Evolutionary conservation across 2,113 vertebrate species (phyloP).

Genomic region (Archocentrus centrarchus): DNA sequence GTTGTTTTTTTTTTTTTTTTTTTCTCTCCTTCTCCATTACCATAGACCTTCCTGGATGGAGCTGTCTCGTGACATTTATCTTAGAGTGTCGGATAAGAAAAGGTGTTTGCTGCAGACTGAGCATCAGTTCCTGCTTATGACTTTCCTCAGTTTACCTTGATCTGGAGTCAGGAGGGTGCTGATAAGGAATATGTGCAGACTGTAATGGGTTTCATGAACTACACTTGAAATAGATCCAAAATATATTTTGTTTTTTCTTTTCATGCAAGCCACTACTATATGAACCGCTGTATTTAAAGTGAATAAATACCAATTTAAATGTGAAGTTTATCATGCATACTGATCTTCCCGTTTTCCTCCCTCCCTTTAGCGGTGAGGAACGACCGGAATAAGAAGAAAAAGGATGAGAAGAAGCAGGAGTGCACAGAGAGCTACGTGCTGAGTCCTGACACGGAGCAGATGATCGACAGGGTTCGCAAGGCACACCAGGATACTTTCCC

Average conservation of each 20-base stretch:
- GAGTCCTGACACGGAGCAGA: conserved; percentile 93
- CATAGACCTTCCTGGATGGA: conserved; percentile 30
- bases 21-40: conserved; percentile 45
- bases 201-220: background rate
- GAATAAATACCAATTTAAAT: background rate
- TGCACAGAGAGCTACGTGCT: conserved; percentile 92
- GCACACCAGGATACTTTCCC: conserved; percentile 98
- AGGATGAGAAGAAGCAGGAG: conserved; percentile 93
- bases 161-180: background rate
- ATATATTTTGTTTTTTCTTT: background rate
- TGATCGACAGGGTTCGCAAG: conserved; percentile 96
- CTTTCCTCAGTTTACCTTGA: conserved; percentile 35
- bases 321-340: background rate
- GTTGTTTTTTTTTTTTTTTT: background rate
- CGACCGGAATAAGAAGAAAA: conserved; percentile 99
- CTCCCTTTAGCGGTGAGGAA: conserved; percentile 91
- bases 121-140: conserved; percentile 26
- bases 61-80: conserved; percentile 69
- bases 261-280: background rate
- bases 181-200: background rate
- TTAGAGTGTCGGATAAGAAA: conserved; percentile 40
- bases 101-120: conserved; percentile 41
- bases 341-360: background rate
- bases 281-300: background rate
- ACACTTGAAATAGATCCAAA: background rate